Base-by-base conservation (phyloP, 2,888 invertebrate species). In the Diploptera punctata region DNA sequence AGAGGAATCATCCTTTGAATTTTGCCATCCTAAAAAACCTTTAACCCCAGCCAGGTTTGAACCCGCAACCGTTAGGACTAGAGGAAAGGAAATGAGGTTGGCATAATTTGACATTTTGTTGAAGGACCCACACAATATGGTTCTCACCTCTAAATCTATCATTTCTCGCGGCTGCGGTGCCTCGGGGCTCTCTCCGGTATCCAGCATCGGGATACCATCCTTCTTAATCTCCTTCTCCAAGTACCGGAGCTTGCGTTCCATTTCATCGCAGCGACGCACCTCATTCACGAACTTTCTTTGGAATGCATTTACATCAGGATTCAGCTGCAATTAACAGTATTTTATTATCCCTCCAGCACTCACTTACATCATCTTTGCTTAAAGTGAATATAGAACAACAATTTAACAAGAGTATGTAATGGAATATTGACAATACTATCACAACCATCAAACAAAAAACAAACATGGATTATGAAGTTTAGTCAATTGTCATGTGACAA, bases 161-260 rank as follows among this genome's bases (percentile, higher is more conserved):
- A 99, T 99, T 86, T 99, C 99, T 76, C 98, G 88, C 0, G 99
- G 98, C 80, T 98, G 97, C 0, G 99, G 99, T n/a, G 99, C 99
- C 84, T 99, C 98, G 0, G 99, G 99, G 81, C 96, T 97, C 82
- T 99, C 99, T 3, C 98, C 98, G 0, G 98, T 98, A 82, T 98
- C 98, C 81, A 97, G 84, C 95, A 99, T 98, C 0, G 98, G 98
- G 80, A 99, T 98, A 1, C 91, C 95, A 83, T 98, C 98, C 79
- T 95, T 96, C 78, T 95, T 93, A 79, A 99, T 97, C 85, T 99
- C 99, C 80, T 97, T 97, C 84, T 99, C 99, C 81, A 99, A 85
- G 81, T 97, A 99, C 10, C 98, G 91, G 26, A 98, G 87, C 83
- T 98, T 98, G 73, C 98, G 89, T 85, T 98, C 98, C 99, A 99